phyloP scores from a whole-genome alignment of 2,113 vertebrate genomes.

The Erpornis zantholeuca region DNA sequence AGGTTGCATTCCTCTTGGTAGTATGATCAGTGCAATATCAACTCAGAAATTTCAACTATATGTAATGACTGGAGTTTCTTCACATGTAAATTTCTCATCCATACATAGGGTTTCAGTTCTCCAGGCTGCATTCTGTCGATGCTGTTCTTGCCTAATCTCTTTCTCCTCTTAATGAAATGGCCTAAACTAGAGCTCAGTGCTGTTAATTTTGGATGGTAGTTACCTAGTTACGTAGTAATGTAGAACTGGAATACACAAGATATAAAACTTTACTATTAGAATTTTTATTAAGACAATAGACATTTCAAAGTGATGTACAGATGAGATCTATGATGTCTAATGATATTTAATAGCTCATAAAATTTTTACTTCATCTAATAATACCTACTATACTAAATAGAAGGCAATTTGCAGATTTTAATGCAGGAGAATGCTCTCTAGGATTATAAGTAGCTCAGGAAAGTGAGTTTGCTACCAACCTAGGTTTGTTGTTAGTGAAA shows the following conservation, averaged over 20 bases:
- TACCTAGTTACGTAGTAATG: not conserved
- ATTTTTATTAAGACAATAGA: not conserved
- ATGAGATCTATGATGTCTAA: not conserved
- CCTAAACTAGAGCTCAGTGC: not conserved
- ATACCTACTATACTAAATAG: not conserved
- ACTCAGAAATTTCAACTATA: not conserved
- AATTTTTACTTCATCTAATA: not conserved
- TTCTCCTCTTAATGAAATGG: not conserved
- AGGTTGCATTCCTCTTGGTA: not conserved
- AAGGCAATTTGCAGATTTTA: not conserved
- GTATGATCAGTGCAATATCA: not conserved
- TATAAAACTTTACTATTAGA: not conserved
- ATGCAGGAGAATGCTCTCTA: not conserved
- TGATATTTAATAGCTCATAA: not conserved
- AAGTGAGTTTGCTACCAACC: not conserved
- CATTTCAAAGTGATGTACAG: not conserved
- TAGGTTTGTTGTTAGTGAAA: not conserved
- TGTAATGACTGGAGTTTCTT: not conserved
- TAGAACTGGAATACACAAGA: not conserved
- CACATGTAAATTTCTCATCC: not conserved
- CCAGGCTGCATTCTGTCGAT: not conserved
- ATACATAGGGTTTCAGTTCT: not conserved
- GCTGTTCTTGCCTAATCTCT: not conserved
- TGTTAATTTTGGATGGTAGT: not conserved
- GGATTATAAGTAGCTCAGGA: not conserved